Conservation (phyloP, 1,140 invertebrate genomes). For the Hyles vespertilio region DNA sequence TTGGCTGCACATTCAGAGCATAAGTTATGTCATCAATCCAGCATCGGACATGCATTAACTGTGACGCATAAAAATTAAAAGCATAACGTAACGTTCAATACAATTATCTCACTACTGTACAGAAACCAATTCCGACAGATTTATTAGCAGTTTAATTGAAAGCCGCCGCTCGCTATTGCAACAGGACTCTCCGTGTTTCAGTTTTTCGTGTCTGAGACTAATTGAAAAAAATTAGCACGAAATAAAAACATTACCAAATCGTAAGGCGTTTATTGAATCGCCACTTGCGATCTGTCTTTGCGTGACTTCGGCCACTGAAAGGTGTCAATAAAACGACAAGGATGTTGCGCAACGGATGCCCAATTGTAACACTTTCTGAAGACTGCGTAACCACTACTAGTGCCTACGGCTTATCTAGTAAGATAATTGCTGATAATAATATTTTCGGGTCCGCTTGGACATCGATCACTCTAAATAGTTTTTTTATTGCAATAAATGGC, state of each 20-base stretch:
- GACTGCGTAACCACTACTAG: too few relatives aligned
- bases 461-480: too few relatives aligned
- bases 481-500: too few relatives aligned
- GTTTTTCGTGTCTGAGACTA: conserved; percentile 38
- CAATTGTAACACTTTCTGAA: conserved; percentile 3
- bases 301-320: conserved; percentile 48
- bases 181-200: conserved; percentile 16
- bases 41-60: too few relatives aligned
- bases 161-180: conserved; percentile 11
- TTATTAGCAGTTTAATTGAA: conserved; percentile 5
- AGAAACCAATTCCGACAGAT: neutral
- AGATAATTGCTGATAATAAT: too few relatives aligned
- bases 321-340: conserved; percentile 23
- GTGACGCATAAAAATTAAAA: too few relatives aligned
- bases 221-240: conserved; percentile 38
- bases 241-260: conserved; percentile 48
- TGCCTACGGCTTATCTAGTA: too few relatives aligned
- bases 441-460: too few relatives aligned
- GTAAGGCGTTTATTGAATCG: conserved; percentile 31
- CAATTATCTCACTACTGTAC: too few relatives aligned
- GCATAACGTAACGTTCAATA: too few relatives aligned
- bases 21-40: too few relatives aligned
- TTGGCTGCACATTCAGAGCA: too few relatives aligned
- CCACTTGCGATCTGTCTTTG: conserved; percentile 27
- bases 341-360: conserved; percentile 15